Evolutionary conservation across 2,113 vertebrate species (phyloP).

Genomic region (Uria aalge): DNA sequence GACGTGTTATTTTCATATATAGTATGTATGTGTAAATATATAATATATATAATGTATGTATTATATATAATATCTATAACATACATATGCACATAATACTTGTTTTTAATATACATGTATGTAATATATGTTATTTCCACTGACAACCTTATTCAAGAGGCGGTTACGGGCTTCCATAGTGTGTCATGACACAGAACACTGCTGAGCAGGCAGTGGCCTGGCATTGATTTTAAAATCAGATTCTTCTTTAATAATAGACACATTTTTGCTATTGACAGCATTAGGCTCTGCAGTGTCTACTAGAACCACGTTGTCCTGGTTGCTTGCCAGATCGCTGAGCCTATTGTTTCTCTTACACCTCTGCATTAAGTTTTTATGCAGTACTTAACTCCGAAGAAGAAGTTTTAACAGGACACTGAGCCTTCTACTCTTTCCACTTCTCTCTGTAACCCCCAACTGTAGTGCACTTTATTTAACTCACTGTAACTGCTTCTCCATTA

Average conservation of each 20-base stretch:
- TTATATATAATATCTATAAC: background rate
- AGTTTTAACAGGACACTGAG: background rate
- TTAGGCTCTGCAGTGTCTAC: background rate
- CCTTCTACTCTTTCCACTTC: background rate
- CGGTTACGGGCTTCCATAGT: background rate
- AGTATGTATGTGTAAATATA: background rate
- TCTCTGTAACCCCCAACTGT: background rate
- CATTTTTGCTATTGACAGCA: background rate
- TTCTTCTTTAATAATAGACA: background rate
- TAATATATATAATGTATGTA: background rate
- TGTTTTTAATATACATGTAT: background rate
- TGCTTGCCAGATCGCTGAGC: background rate
- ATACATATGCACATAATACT: background rate
- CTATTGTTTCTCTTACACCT: background rate
- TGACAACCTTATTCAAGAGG: background rate
- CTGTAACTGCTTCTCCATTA: conserved; percentile 3
- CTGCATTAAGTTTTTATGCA: background rate
- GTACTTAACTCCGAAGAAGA: background rate
- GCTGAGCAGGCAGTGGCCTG: background rate
- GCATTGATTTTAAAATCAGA: background rate
- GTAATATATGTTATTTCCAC: background rate
- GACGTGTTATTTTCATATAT: background rate
- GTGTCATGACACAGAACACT: background rate
- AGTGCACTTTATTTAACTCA: background rate
- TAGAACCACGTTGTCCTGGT: background rate